Conservation (phyloP, 2,113 vertebrate genomes). For the Macquaria australasica region DNA sequence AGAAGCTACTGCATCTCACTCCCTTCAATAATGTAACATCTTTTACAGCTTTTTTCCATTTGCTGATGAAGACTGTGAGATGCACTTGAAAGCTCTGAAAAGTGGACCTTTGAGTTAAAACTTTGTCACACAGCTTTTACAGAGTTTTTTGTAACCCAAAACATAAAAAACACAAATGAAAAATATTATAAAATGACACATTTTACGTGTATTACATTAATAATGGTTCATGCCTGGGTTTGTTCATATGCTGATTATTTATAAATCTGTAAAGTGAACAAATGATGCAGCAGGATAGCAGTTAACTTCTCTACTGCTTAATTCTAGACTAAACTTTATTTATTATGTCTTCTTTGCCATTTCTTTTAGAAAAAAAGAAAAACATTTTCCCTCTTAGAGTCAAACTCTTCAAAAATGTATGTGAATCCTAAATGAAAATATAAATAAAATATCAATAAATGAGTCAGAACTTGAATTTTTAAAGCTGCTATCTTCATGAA, state of each 20-base stretch:
- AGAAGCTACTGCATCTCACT: not conserved
- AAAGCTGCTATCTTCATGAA: not conserved
- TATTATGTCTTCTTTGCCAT: not conserved
- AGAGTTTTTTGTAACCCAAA: too few relatives aligned
- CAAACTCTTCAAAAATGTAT: not conserved
- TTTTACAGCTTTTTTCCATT: not conserved
- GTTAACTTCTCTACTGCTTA: not conserved
- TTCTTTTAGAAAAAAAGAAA: too few relatives aligned
- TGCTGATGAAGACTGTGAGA: not conserved
- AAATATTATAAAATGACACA: not conserved
- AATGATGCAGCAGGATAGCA: not conserved
- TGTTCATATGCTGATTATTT: not conserved
- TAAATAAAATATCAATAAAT: not conserved
- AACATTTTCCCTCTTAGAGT: not conserved
- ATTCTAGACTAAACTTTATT: too few relatives aligned
- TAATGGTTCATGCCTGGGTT: not conserved
- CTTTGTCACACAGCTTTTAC: not conserved
- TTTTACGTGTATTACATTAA: not conserved
- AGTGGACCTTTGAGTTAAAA: not conserved
- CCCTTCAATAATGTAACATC: not conserved
- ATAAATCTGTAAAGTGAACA: not conserved
- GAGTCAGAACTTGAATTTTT: not conserved
- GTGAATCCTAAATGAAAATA: not conserved
- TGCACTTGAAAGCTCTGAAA: too few relatives aligned
- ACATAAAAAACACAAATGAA: too few relatives aligned